phyloP scores from a whole-genome alignment of 2,888 invertebrate genomes.

The Glaucopsyche alexis region DNA sequence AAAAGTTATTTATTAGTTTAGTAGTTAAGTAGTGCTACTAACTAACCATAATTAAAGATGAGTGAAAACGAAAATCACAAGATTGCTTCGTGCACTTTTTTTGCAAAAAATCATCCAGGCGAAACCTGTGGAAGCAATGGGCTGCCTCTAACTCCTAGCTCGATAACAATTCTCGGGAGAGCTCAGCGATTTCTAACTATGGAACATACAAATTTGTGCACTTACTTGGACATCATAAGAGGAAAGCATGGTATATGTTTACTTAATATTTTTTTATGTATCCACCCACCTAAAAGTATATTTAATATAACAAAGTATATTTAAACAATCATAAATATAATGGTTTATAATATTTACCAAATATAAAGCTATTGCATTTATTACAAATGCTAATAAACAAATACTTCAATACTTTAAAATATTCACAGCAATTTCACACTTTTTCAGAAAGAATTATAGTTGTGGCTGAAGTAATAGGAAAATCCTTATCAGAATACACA shows the following conservation, averaged over 20 bases:
- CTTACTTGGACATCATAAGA: constrained; percentile 93
- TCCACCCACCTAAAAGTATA: not conserved
- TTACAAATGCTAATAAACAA: too few relatives aligned
- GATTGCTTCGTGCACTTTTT: constrained; percentile 94
- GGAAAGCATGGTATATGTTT: constrained; percentile 92
- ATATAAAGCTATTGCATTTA: too few relatives aligned
- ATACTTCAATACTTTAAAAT: too few relatives aligned
- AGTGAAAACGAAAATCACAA: constrained; percentile 41
- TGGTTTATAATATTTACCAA: not conserved
- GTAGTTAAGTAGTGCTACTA: not conserved
- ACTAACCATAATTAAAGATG: constrained; percentile 3
- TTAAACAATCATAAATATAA: constrained; percentile 8
- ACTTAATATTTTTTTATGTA: not conserved
- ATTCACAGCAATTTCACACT: not conserved
- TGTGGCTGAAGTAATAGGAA: constrained; percentile 89
- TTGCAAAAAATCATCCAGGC: constrained; percentile 93
- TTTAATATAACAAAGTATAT: not conserved
- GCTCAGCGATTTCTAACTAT: constrained; percentile 91
- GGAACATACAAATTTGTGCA: constrained; percentile 89
- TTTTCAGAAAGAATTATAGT: constrained; percentile 88
- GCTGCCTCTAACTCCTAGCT: constrained; percentile 96
- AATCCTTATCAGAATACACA: constrained; percentile 80
- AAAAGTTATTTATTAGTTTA: not conserved
- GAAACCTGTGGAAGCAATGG: constrained; percentile 98
- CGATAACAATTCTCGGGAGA: constrained; percentile 94